A percentile compares a stretch with the other conserved stretches of the same genome.
Conservation (phyloP, 2,888 invertebrate genomes). For the Sphaerophoria taeniata region DNA sequence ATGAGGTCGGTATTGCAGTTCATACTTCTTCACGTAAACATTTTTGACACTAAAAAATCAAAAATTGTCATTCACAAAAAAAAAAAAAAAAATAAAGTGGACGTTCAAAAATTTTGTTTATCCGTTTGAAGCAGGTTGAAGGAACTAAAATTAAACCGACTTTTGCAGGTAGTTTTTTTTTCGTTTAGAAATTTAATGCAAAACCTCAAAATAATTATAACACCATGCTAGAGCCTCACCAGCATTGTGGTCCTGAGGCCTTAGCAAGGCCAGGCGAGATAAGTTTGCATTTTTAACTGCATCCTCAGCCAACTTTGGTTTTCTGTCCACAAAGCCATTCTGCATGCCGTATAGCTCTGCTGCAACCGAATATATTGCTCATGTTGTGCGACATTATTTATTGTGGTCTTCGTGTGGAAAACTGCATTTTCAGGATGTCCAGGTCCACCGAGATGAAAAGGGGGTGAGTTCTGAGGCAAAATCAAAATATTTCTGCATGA, state of each 20-base stretch:
- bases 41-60: not conserved
- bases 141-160: no score
- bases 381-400: constrained; percentile 56
- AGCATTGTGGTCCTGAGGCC: not conserved
- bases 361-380: constrained; percentile 22
- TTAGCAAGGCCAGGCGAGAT: not conserved
- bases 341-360: no score
- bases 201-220: constrained; percentile 66
- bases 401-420: constrained; percentile 20
- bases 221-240: constrained; percentile 7
- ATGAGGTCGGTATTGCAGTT: not conserved
- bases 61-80: not conserved
- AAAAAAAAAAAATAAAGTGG: no score
- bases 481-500: constrained; percentile 50
- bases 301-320: constrained; percentile 43
- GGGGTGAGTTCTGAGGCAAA: constrained; percentile 36
- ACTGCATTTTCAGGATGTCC: not conserved
- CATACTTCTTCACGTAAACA: constrained; percentile 21
- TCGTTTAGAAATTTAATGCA: constrained; percentile 47
- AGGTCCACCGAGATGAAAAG: no score
- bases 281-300: constrained; percentile 51
- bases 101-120: no score
- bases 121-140: no score
- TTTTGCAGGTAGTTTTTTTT: not conserved
- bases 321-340: constrained; percentile 12